phyloP scores from a whole-genome alignment of 2,113 vertebrate species.

The Neofelis nebulosa region DNA sequence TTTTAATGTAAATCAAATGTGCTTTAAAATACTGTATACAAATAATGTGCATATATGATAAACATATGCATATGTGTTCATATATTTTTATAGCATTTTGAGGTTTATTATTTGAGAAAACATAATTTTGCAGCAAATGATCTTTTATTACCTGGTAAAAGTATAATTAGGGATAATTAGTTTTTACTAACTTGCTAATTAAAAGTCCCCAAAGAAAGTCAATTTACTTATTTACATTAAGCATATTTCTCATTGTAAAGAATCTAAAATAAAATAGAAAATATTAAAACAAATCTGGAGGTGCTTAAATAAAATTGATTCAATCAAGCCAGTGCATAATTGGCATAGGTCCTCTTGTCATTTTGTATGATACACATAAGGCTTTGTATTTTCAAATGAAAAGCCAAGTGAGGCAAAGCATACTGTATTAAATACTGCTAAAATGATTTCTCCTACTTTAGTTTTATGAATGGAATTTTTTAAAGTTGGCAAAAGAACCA shows the following conservation, averaged over 20 bases:
- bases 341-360: not conserved
- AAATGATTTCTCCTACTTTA: not conserved
- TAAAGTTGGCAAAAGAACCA: not conserved
- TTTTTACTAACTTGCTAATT: not conserved
- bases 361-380: not conserved
- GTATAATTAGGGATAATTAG: not conserved
- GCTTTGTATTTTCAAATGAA: not conserved
- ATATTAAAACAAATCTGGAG: not conserved
- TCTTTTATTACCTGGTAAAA: not conserved
- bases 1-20: not conserved
- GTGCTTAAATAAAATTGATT: not conserved
- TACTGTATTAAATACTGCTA: not conserved
- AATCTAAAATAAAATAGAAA: not conserved
- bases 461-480: constrained; percentile 3
- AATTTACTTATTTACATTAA: not conserved
- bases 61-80: not conserved
- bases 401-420: not conserved
- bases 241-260: not conserved
- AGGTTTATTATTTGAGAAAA: not conserved
- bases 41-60: not conserved
- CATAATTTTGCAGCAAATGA: not conserved
- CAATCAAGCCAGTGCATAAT: not conserved
- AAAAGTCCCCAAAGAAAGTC: not conserved
- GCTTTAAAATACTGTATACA: not conserved
- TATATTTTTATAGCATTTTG: not conserved